These are phyloP conservation scores for Rhynchomys soricoides DNA, from an alignment of 2,113 vertebrate genomes.

Conservation along the genomic window DNA sequence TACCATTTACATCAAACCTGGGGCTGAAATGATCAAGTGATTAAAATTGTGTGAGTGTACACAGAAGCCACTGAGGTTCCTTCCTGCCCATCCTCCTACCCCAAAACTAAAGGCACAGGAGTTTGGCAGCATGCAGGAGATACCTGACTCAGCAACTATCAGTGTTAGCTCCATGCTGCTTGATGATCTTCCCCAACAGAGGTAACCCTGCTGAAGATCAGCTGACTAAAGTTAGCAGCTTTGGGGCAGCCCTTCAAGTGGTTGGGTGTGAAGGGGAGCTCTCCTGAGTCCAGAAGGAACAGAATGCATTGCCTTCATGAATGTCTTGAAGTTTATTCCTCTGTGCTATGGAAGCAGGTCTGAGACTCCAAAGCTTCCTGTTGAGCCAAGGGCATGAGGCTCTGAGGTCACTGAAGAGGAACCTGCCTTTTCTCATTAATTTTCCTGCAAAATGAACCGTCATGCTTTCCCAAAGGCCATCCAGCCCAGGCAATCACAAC, in stretches of 20 bases:
- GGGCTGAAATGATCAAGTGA: neutral
- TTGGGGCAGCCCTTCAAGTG: neutral
- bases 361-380: neutral
- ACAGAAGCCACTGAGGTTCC: neutral
- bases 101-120: neutral
- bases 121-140: neutral
- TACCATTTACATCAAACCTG: too few species aligned
- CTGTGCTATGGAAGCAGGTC: accelerated
- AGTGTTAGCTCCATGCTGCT: neutral
- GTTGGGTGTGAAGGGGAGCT: too few species aligned
- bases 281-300: neutral
- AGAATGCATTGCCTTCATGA: neutral
- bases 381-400: neutral
- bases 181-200: neutral
- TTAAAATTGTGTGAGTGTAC: neutral
- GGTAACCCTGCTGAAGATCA: neutral
- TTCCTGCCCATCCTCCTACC: neutral
- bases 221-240: neutral
- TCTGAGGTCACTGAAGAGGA: neutral
- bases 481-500: neutral
- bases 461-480: neutral
- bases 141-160: neutral
- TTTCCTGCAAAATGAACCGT: neutral
- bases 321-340: neutral
- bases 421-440: neutral